Evolutionary conservation across 2,888 invertebrate species (phyloP), one percentile per base, ranked within the genome.

Genomic region (Cephus nigrinus): DNA sequence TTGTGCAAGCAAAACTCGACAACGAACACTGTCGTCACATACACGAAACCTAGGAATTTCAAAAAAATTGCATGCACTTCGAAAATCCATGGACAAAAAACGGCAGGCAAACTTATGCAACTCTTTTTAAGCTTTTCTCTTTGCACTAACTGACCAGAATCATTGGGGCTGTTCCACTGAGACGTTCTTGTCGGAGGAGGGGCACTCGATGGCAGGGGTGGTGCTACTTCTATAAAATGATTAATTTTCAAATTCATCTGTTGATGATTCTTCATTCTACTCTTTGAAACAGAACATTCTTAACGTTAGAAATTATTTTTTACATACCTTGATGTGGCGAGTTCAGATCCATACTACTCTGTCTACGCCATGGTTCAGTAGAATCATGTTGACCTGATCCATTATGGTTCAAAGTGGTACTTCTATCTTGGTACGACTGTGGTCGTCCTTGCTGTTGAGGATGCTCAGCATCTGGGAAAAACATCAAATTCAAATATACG

Each of bases 191-290:
- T 87, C 80, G 91, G 92, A 80, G 93, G 93, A 81, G 94, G 94
- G 82, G 93, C 93, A 81, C 92, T 93, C 86, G 93, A 92, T 86
- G 94, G 94, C 88, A 94, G 91, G 80, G 94, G 94, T 84, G 94
- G 94, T 85, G 93, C 93, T 89, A 93, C 92, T 92, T 93, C 93
- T 92, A 93, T 90, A 92, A 90, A 88, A 89, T 82, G 84, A 80
- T 88, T 74, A 76, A 76, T 78, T 78, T 68, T 33, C 35, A 36
- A 76, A 55, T 73, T 40, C 15, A 36, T 23, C 32, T 74, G 32
- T 11, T n/a, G 32, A 74, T 23, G 23, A 32, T 40, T 32, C 30
- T 36, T 74, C 32, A 12, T 74, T 36, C 12, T 32, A 4, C 32
- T 74, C 55, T 23, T 55, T 55, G 23, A 15, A 55, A 55, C 23